Base-by-base conservation (phyloP, 2,113 vertebrate species). In the Barnardius zonarius region DNA sequence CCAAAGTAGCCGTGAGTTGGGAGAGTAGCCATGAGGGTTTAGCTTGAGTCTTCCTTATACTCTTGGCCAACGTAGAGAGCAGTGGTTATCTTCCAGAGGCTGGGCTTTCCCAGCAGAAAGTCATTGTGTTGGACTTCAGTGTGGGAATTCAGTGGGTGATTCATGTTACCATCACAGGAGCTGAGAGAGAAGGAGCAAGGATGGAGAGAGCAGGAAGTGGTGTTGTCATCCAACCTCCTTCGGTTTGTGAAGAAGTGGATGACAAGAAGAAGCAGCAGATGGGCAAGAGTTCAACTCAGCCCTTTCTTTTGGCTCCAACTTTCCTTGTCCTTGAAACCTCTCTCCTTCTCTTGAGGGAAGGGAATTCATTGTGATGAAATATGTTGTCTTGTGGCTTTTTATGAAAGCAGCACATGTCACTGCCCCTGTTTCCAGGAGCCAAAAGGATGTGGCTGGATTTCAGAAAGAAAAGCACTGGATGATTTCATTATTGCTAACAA, bases 401-500 rank as follows among this genome's bases (percentile, higher is more conserved):
- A 80, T 94, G 88, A 90, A 94, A 96, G 84, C 96, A 95, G 96
- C 91, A 85, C 92, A 61, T 92, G 95, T 83, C 91, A 54, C 17
- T 93, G 96, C 93, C 91, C 88, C 88, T 72, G 3, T 76, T 95
- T 95, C 93, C 86, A 85, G 86, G 31, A 96, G 91, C 95, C 92
- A 96, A 95, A 59, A 96, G 91, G 91, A 94, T 95, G 86, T 96
- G 96, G 96, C 96, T 93, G 95, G 62, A 19, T 93, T 95, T 96
- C 95, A 96, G 95, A 88, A 94, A 88, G 81, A 80, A 93, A 83
- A 93, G 91, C 92, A 64, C 86, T 93, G 95, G 95, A 92, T 95
- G 93, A 95, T 96, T 96, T 96, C 92, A 85, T 95, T 96, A 89
- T 93, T 96, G 72, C 95, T 90, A 68, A 93, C 95, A 95, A 96